Evolutionary conservation across 2,113 vertebrate species (phyloP).

Genomic region (Engystomops pustulosus): DNA sequence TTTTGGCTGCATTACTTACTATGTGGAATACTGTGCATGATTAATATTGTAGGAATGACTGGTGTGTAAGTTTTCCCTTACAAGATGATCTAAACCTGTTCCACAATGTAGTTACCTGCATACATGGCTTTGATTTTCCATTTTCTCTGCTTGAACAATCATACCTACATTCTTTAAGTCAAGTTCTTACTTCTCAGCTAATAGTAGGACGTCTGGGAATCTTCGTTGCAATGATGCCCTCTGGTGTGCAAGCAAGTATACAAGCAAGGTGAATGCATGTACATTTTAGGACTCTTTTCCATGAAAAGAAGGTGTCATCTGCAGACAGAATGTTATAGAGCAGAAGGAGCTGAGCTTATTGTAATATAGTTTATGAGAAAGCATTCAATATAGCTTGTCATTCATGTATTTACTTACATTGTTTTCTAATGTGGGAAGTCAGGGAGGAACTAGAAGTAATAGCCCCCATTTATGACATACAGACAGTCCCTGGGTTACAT

Average conservation of each 20-base stretch:
- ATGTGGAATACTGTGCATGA: not conserved
- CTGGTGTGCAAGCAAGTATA: constrained; percentile 68
- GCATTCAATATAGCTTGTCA: too few relatives aligned
- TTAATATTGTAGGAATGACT: not conserved
- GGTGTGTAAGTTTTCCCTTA: not conserved
- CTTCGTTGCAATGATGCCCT: constrained; percentile 69
- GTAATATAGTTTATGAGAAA: too few relatives aligned
- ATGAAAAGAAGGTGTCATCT: too few relatives aligned
- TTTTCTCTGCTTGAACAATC: not conserved
- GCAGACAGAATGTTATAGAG: too few relatives aligned
- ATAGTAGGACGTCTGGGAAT: not conserved
- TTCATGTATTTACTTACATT: too few relatives aligned
- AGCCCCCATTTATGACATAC: too few relatives aligned
- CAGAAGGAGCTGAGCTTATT: too few relatives aligned
- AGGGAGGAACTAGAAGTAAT: too few relatives aligned
- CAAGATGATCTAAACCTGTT: not conserved
- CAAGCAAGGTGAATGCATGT: too few relatives aligned
- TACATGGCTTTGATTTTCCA: not conserved
- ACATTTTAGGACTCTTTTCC: too few relatives aligned
- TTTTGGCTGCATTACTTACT: not conserved
- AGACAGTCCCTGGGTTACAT: too few relatives aligned
- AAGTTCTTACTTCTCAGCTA: not conserved
- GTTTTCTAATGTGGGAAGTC: too few relatives aligned
- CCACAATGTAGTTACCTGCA: not conserved
- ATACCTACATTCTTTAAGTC: not conserved